Conservation (phyloP, 2,113 vertebrate genomes). For the Oceanodroma tethys region DNA sequence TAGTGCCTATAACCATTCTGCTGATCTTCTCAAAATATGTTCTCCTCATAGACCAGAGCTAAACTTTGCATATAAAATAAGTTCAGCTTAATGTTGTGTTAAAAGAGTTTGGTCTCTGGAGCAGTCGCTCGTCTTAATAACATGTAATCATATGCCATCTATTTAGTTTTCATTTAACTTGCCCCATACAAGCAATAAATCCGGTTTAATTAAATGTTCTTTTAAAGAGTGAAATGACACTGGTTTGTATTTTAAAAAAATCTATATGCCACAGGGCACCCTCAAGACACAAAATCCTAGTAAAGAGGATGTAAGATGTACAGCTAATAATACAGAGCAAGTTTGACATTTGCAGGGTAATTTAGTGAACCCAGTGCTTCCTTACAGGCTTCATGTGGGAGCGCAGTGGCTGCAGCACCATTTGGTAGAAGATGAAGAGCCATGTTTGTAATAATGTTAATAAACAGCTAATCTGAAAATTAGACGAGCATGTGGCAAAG, state of each 20-base stretch:
- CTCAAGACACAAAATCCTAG: conserved; percentile 64
- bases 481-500: not conserved
- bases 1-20: conserved; percentile 69
- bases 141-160: conserved; percentile 73
- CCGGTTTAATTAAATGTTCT: conserved; percentile 76
- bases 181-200: conserved; percentile 68
- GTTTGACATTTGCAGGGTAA: conserved; percentile 69
- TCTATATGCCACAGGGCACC: conserved; percentile 33
- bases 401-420: not conserved
- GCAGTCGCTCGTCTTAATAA: conserved; percentile 69
- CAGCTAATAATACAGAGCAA: conserved; percentile 54
- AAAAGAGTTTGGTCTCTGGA: conserved; percentile 75
- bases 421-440: conserved; percentile 40
- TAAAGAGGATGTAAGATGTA: conserved; percentile 61
- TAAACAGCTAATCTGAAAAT: conserved; percentile 40
- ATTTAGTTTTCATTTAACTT: conserved; percentile 74
- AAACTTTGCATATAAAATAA: conserved; percentile 77
- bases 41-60: conserved; percentile 63
- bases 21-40: conserved; percentile 71
- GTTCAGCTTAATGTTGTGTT: conserved; percentile 74
- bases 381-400: not conserved
- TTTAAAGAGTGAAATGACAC: conserved; percentile 62
- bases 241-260: conserved; percentile 65
- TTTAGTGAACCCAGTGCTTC: conserved; percentile 58
- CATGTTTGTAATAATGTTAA: conserved; percentile 8